These are phyloP conservation scores for Passer montanus DNA, from an alignment of 2,113 vertebrate species.

Conservation along the genomic window DNA sequence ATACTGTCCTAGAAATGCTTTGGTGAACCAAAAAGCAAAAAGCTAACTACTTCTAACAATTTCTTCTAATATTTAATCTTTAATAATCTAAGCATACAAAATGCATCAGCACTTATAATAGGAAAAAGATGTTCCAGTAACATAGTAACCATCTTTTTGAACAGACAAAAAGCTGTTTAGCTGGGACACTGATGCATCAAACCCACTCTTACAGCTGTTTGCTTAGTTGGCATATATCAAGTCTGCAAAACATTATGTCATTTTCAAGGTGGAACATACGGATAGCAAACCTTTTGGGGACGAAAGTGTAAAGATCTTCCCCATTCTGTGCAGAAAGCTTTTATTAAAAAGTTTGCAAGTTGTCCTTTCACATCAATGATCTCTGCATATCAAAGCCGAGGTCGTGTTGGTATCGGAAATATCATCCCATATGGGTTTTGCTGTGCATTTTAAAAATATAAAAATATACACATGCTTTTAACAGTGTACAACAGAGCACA, in stretches of 20 bases:
- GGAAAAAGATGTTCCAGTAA: background rate
- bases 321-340: conserved; percentile 65
- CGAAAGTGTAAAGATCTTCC: conserved; percentile 59
- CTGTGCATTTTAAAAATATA: conserved; percentile 69
- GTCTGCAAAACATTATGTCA: conserved; percentile 46
- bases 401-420: conserved; percentile 59
- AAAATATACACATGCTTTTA: conserved; percentile 63
- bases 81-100: background rate
- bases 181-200: background rate
- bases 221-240: conserved; percentile 11
- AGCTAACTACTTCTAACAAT: background rate
- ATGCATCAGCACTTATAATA: background rate
- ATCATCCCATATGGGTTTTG: conserved; percentile 62
- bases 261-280: conserved; percentile 46
- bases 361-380: conserved; percentile 68
- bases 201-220: background rate
- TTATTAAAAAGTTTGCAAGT: conserved; percentile 61
- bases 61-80: background rate
- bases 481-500: conserved; percentile 49
- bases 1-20: background rate
- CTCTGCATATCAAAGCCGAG: conserved; percentile 60
- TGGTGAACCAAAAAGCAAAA: background rate
- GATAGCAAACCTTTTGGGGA: conserved; percentile 65
- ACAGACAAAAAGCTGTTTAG: background rate
- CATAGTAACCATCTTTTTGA: background rate